Evolutionary conservation across 2,113 vertebrate species (phyloP), one percentile per base, ranked within the genome.

Genomic region (Ptilorrhoa leucosticta): DNA sequence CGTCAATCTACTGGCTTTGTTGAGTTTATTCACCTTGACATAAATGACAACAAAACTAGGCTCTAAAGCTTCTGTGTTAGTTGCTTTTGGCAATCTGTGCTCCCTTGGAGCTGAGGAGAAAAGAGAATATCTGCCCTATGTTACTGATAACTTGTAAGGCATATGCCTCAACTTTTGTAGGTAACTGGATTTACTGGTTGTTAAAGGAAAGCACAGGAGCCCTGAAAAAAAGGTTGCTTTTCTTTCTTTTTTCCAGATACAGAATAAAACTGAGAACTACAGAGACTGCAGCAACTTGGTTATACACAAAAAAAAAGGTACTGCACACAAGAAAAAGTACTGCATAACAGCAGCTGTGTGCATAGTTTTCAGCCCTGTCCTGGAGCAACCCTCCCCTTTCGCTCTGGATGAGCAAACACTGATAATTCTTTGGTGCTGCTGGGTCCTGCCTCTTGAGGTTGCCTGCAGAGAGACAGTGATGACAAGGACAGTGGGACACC

Each of bases 401-500:
- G 50, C 68, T 65, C 65, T 78, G 91, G 57, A 87, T 87, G 84
- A 89, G 81, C 63, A 75, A 53, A 42, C n/a, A 40, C 37, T 45
- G 66, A 42, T 81, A 73, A 66, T 84, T 93, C 77, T 63, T 81
- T 68, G 83, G 51, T 28, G 24, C 53, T 10, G 4, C 47, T 83
- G 70, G 73, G 77, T 48, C 57, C 56, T 54, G 51, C 48, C 77
- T 96, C 69, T 75, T 2, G 31, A 92, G 83, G 54, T 83, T 77
- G 68, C 60, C 72, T 91, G 51, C 86, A 87, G 76, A 83, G 88
- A 87, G 39, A 33, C 26, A 39, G 48, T 61, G 90, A 72, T 72
- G 87, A 87, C 77, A 83, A 85, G 78, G 93, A 89, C 89, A 90
- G 45, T 91, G 66, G n/a, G 66, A 30, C 78, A 87, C 70, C 33